phyloP scores from a whole-genome alignment of 2,797 vertebrate genomes.

The Sciurus vulgaris region DNA sequence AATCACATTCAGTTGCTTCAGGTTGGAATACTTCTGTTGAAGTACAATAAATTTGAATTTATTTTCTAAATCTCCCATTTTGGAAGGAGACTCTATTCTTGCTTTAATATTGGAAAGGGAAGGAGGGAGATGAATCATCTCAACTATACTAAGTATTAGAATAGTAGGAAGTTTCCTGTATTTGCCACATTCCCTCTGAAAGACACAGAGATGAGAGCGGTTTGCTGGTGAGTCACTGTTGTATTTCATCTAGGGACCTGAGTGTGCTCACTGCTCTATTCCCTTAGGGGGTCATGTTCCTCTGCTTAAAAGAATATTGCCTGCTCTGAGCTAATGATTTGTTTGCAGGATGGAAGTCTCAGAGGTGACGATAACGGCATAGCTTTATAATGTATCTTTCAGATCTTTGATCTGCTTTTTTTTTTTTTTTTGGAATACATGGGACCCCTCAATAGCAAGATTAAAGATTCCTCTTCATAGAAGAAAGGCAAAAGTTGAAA shows the following conservation, averaged over 20 bases:
- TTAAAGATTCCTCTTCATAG: constrained; percentile 73
- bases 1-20: constrained; percentile 49
- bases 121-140: background rate
- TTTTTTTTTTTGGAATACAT: constrained; percentile 61
- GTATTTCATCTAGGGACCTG: constrained; percentile 71
- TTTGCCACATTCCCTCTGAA: background rate
- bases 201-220: constrained; percentile 58
- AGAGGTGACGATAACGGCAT: constrained; percentile 75
- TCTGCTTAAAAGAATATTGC: constrained; percentile 81
- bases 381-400: constrained; percentile 77
- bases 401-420: constrained; percentile 77
- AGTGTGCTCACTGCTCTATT: constrained; percentile 63
- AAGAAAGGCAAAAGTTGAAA: constrained; percentile 73
- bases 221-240: constrained; percentile 47
- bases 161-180: background rate
- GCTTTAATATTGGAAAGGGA: background rate
- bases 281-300: constrained; percentile 76
- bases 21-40: constrained; percentile 58
- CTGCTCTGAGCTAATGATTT: constrained; percentile 80
- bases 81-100: constrained; percentile 13
- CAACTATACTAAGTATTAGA: background rate
- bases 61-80: constrained; percentile 47
- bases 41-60: constrained; percentile 46
- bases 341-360: constrained; percentile 81
- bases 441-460: constrained; percentile 69